Conservation (phyloP, 2,113 vertebrate species). For the Syngnathus floridae region DNA sequence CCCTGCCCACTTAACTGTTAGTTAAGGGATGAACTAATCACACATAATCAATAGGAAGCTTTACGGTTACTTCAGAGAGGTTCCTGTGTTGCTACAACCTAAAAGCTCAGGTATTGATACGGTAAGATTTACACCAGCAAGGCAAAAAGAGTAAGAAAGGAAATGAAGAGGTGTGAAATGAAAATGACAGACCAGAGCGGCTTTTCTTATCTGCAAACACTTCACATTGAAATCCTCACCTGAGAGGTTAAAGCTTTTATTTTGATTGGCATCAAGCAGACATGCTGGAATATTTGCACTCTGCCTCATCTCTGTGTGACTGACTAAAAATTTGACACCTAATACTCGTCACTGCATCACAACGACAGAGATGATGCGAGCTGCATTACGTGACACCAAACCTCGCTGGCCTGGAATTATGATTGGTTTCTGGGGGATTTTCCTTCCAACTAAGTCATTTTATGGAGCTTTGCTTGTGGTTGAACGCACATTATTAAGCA, state of each 20-base stretch:
- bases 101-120: conserved; percentile 43
- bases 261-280: no score
- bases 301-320: conserved; percentile 61
- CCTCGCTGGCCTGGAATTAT: conserved; percentile 8
- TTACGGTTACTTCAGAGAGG: conserved; percentile 47
- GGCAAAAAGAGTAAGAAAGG: conserved; percentile 42
- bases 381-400: conserved; percentile 18
- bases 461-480: conserved; percentile 21
- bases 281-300: conserved; percentile 4
- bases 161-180: conserved; percentile 34
- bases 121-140: conserved; percentile 38
- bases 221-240: neutral
- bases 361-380: conserved; percentile 50
- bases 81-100: conserved; percentile 47
- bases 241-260: neutral
- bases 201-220: conserved; percentile 8
- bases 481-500: conserved; percentile 16
- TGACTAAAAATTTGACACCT: conserved; percentile 44
- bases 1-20: neutral
- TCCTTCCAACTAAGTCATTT: conserved; percentile 42
- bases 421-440: conserved; percentile 27
- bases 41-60: conserved; percentile 56
- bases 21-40: conserved; percentile 46
- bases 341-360: conserved; percentile 30
- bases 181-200: conserved; percentile 43